Evolutionary conservation across 2,888 invertebrate species (phyloP), one percentile per base, ranked within the genome.

Genomic region (Scelioninae gen. 2): DNA sequence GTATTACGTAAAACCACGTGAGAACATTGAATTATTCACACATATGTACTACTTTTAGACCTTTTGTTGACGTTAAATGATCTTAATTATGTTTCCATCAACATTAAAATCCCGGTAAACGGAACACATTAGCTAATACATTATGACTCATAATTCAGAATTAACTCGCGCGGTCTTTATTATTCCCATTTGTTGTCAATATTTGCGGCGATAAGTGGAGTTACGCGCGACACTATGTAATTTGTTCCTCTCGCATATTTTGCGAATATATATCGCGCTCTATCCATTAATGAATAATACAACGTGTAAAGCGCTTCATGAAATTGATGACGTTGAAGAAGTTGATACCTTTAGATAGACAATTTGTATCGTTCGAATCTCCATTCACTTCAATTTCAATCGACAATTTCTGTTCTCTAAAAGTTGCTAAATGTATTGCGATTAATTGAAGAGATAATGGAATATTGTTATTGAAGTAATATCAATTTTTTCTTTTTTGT

Each of bases 121-220:
- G 25, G 6, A 25, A 25, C 25, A 3, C 25, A 25, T 25, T 25
- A 25, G 25, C 25, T 25, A 25, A 25, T 25, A 25, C 25, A 6
- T 3, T 3, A 25, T 22, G 22, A 39, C 61, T 53, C 61, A 39
- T 55, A 61, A 69, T 61, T 69, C 39, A 53, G 46, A 69, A 69
- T 69, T 53, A 61, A 69, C 53, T 53, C 25, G 15, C 4, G 39
- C 31, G 55, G 25, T 69, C 55, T 69, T 69, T 69, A 63, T 61
- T 69, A 69, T 69, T 69, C 63, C 37, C 63, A 35, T 52, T 70
- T 50, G 57, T 70, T 63, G 63, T 57, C 70, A 63, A 70, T 57
- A 70, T 63, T 63, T 71, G 64, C 57, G 37, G 57, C 70, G 52
- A 64, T 71, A 71, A 71, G 71, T 71, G 64, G 52, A 50, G 46